Conservation (phyloP, 30 jellyfish, hydroid and myxozoan genomes). For the Cassiopea xamachana region DNA sequence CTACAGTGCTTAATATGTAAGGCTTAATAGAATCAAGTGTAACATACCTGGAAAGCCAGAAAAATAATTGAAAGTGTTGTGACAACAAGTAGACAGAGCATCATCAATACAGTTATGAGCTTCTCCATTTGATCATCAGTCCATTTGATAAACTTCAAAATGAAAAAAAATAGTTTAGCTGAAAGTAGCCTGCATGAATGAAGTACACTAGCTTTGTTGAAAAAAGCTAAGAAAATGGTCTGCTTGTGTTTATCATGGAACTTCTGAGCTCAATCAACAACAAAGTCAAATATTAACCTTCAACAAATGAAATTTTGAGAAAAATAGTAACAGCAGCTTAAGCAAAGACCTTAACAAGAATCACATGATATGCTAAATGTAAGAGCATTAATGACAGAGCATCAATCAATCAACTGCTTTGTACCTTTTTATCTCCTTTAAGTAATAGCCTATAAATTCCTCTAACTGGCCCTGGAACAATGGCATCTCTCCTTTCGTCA, state of each 20-base stretch:
- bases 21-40: background rate
- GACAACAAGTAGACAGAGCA: conserved; percentile 80
- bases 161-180: background rate
- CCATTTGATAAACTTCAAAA: conserved; percentile 76
- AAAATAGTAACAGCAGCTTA: no score
- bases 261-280: no score
- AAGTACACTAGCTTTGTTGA: no score
- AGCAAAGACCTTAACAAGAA: no score
- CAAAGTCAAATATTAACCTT: no score
- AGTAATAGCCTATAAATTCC: conserved; percentile 70
- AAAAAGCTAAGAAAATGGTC: no score
- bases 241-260: no score
- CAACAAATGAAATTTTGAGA: no score
- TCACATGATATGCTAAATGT: no score
- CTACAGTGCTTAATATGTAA: background rate
- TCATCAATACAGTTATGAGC: conserved; percentile 80
- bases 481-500: conserved; percentile 71
- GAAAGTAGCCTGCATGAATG: no score
- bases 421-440: conserved; percentile 81
- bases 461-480: conserved; percentile 87
- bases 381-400: no score
- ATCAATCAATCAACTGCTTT: no score
- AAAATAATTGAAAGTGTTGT: conserved; percentile 78
- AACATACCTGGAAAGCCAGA: conserved; percentile 87
- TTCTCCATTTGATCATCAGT: conserved; percentile 73